These are phyloP conservation scores for Lepus americanus DNA, from an alignment of 2,113 vertebrate species.

Conservation along the genomic window DNA sequence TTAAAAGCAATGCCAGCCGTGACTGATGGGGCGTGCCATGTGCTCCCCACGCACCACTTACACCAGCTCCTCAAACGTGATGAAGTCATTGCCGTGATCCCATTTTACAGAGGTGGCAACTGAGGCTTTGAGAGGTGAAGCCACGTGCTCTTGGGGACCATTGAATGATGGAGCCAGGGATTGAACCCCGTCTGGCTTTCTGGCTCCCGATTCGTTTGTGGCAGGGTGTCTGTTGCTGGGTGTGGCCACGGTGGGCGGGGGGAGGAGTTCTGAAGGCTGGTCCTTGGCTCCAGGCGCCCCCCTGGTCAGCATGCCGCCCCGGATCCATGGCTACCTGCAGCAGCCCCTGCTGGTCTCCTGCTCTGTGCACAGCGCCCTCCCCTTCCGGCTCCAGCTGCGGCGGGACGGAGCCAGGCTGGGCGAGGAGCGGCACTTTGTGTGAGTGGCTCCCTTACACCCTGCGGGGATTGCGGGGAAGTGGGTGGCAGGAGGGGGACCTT, in stretches of 20 bases:
- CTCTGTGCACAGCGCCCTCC: slow-evolving; percentile 91
- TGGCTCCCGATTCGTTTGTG: neutral
- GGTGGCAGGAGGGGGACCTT: neutral
- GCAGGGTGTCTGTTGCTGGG: accelerated
- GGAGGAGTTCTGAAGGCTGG: neutral
- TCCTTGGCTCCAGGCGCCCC: slow-evolving; percentile 88
- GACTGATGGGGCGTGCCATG: too few species aligned
- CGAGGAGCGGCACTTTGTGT: slow-evolving; percentile 91
- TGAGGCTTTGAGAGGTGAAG: neutral
- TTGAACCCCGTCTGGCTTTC: accelerated
- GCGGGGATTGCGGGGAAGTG: neutral
- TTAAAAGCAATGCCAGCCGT: accelerated
- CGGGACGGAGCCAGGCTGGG: slow-evolving; percentile 87
- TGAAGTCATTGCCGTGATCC: accelerated
- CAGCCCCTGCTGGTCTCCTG: slow-evolving; percentile 91
- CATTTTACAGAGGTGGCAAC: slow-evolving; percentile 10
- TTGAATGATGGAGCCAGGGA: accelerated
- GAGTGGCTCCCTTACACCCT: slow-evolving; percentile 73
- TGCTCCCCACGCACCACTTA: accelerated
- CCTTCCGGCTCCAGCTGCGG: slow-evolving; percentile 92
- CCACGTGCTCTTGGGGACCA: accelerated
- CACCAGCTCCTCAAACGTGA: accelerated
- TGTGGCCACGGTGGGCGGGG: accelerated
- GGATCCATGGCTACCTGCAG: slow-evolving; percentile 89
- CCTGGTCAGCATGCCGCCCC: slow-evolving; percentile 91